These are phyloP conservation scores for Crossoptilon crossoptilon DNA, from an alignment of 2,797 vertebrate genomes.

Conservation along the genomic window DNA sequence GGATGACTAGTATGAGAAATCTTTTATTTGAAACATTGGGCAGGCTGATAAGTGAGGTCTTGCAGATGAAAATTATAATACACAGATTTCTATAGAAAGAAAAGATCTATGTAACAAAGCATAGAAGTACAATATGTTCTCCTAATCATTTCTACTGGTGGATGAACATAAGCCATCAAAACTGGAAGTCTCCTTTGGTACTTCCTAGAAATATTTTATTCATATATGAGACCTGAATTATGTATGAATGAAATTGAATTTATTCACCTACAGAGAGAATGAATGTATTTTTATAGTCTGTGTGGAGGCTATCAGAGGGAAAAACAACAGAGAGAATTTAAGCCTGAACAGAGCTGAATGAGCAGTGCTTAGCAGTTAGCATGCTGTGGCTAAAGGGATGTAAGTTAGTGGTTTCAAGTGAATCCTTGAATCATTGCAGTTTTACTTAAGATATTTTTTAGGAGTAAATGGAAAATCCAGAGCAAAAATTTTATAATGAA, in stretches of 20 bases:
- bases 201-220: slow-evolving; percentile 36
- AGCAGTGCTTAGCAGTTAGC: neutral
- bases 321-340: neutral
- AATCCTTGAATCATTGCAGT: neutral
- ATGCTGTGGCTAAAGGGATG: neutral
- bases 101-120: slow-evolving; percentile 36
- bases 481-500: neutral
- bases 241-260: slow-evolving; percentile 15
- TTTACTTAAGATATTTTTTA: neutral
- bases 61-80: slow-evolving; percentile 35
- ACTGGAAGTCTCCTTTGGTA: neutral
- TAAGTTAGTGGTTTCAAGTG: neutral
- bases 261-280: neutral
- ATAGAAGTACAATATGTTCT: slow-evolving; percentile 15
- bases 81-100: neutral
- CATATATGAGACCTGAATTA: neutral
- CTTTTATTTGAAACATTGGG: slow-evolving; percentile 42
- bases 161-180: slow-evolving; percentile 1
- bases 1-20: neutral
- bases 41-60: slow-evolving; percentile 36
- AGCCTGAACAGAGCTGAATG: neutral
- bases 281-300: neutral
- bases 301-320: neutral
- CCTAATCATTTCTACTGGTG: slow-evolving; percentile 22
- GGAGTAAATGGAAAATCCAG: neutral